Base-by-base conservation (phyloP, 2,888 invertebrate species). In the Lordiphosa andalusiaca region DNA sequence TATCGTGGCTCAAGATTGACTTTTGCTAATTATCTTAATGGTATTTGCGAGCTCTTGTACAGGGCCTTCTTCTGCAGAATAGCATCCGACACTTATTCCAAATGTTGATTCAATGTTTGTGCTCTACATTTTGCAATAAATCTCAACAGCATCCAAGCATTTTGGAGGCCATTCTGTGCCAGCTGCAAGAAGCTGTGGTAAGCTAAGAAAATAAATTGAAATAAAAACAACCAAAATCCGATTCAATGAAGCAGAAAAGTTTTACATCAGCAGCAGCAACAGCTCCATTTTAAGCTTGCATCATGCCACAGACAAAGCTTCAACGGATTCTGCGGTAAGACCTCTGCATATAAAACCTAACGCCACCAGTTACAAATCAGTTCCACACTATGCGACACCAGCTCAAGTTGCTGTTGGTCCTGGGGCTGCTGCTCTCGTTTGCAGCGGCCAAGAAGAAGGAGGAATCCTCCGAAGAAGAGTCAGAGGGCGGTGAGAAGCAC, bases 381-480 rank as follows among this genome's bases (percentile, higher is more conserved):
- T 78, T 33, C 1, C 19, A 52, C 52, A 59, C 53, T 49, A 76
- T 87, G 85, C 70, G 74, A 55, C 57, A 75, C 55, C 73, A 84
- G 30, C 56, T 86, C 19, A 86, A 80, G 74, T 64, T 85, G 25
- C 53, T 88, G 41, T 58, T 88, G 35, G 59, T 88, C 53, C 67
- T 87, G 60, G 80, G 72, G 9, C 72, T 88, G 37, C 66, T 89
- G 49, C 69, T 86, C 30, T 73, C 78, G 12, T 72, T 61, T 52
- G 71, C 62, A 37, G 68, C 75, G 41, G 84, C 85, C 36, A 84
- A 84, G 42, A 86, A 87, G 59, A 85, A 89, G 63, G 84, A 88
- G 57, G 81, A 86, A 6, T 86, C 86, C 19, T 88, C 88, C 16
- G 83, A 88, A 33, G 86, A 88, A 57, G 85, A 90, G 71, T 87